phyloP scores from a whole-genome alignment of 2,888 invertebrate species.

The Branchellion lobata region DNA sequence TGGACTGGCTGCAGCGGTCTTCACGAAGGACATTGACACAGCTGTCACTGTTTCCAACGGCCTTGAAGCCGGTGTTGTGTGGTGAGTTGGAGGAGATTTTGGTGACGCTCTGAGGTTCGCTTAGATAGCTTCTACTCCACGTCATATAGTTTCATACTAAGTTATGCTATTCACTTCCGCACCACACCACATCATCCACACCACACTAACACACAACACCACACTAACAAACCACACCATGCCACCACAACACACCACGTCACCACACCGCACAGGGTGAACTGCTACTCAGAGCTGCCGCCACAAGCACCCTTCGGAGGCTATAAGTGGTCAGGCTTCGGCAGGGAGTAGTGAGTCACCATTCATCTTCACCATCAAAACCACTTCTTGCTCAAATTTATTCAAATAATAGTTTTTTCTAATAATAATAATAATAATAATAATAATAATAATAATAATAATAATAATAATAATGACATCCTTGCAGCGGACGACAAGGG shows the following conservation, averaged over 20 bases:
- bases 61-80: slow-evolving; percentile 78
- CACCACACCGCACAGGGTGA: slow-evolving; percentile 44
- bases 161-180: not conserved
- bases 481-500: slow-evolving; percentile 65
- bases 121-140: not conserved
- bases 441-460: not conserved
- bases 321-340: slow-evolving; percentile 48
- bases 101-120: no score
- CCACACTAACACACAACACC: no score
- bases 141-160: not conserved
- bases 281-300: slow-evolving; percentile 41
- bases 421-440: no score
- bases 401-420: no score
- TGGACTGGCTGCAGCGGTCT: slow-evolving; percentile 79
- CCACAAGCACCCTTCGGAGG: slow-evolving; percentile 49
- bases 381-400: not conserved
- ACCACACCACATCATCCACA: no score
- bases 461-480: not conserved
- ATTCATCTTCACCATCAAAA: not conserved
- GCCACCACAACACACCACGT: no score
- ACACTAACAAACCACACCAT: no score
- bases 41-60: slow-evolving; percentile 75
- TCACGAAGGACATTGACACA: slow-evolving; percentile 77
- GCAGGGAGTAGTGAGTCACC: slow-evolving; percentile 52
- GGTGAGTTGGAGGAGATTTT: slow-evolving; percentile 63